phyloP scores from a whole-genome alignment of 2,888 invertebrate genomes.

The Eretmocerus hayati region DNA sequence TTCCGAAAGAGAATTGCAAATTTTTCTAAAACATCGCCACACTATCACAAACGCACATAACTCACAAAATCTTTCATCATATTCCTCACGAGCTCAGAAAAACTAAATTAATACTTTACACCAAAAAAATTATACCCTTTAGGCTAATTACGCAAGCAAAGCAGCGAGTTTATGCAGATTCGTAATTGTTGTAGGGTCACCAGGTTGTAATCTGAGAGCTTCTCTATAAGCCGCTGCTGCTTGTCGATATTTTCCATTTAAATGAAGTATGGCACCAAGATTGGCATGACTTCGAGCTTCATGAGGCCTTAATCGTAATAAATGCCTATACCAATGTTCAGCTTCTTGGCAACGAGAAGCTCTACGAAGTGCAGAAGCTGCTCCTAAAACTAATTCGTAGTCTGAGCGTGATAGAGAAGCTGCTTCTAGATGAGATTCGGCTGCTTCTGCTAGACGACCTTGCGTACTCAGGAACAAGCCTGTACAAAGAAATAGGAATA shows the following conservation, averaged over 20 bases:
- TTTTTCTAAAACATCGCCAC: no score
- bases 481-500: no score
- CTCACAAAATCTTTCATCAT: no score
- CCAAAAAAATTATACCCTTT: no score
- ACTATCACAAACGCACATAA: no score
- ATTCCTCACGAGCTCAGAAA: no score
- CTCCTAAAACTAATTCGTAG: constrained; percentile 77
- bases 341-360: constrained; percentile 75
- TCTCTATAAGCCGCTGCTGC: constrained; percentile 82
- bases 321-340: constrained; percentile 80
- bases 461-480: constrained; percentile 82
- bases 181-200: constrained; percentile 79
- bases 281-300: constrained; percentile 90
- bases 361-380: constrained; percentile 80
- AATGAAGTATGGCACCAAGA: constrained; percentile 88
- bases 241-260: constrained; percentile 82
- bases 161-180: constrained; percentile 73
- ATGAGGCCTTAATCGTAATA: constrained; percentile 53
- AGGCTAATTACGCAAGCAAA: constrained; percentile 48
- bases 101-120: no score
- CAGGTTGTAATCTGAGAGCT: constrained; percentile 79
- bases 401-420: constrained; percentile 72
- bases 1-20: no score
- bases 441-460: constrained; percentile 74
- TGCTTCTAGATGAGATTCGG: constrained; percentile 70